phyloP scores from a whole-genome alignment of 2,113 vertebrate genomes.

The Xenopus borealis region DNA sequence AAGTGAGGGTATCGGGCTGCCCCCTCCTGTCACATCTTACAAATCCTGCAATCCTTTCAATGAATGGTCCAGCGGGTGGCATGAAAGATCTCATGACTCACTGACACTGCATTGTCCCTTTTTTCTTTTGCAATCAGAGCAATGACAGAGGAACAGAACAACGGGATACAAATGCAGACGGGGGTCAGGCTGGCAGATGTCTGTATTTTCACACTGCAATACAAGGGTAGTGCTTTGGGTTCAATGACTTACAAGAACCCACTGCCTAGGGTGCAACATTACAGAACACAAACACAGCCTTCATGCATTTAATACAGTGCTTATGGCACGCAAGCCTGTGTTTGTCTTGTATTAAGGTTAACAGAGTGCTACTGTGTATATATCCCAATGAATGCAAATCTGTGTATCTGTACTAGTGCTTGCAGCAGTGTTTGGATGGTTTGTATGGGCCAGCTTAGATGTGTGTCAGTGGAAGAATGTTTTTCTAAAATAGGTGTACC shows the following conservation, averaged over 20 bases:
- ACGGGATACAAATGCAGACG: slow-evolving; percentile 24
- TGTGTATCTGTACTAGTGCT: not conserved
- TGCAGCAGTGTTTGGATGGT: not conserved
- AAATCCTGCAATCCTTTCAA: slow-evolving; percentile 12
- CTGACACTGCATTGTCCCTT: slow-evolving; percentile 11
- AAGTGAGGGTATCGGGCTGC: slow-evolving; percentile 6
- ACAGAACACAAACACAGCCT: not conserved
- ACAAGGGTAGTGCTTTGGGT: not conserved
- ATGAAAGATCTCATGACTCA: slow-evolving; percentile 26
- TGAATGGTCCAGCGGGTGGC: slow-evolving; percentile 33
- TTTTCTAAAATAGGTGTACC: no score
- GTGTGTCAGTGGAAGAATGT: not conserved
- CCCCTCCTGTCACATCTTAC: slow-evolving; percentile 3
- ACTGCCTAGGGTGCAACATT: not conserved
- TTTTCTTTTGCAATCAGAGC: slow-evolving; percentile 5
- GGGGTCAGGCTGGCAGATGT: slow-evolving; percentile 31
- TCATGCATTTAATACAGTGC: not conserved
- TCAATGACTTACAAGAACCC: not conserved
- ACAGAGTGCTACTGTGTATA: not conserved
- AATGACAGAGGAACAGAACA: slow-evolving; percentile 11
- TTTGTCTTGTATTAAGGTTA: not conserved
- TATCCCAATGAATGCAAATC: not conserved
- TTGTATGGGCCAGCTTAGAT: not conserved
- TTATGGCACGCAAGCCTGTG: not conserved
- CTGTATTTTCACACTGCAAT: slow-evolving; percentile 17